Evolutionary conservation across 2,888 invertebrate genomes (phyloP), one percentile per base, ranked within the genome.

Genomic region (Odontocolon sp.): DNA sequence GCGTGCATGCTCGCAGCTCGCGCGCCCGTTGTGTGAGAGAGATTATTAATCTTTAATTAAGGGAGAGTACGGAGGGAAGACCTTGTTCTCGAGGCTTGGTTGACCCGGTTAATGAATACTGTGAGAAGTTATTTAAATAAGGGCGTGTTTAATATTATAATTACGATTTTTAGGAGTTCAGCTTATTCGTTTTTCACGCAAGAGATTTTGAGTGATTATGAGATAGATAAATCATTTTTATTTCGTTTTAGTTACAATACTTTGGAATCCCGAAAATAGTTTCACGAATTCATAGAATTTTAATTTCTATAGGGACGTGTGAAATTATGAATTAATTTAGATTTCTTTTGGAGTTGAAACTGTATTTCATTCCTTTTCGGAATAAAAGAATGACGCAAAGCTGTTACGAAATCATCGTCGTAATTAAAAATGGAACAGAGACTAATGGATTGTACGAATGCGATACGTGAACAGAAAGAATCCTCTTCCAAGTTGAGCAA

Each of bases 31-130:
- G 26, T 38, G 23, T 28, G 45, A 45, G 33, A 56, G 36, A 23
- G 33, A 56, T 56, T 42, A 45, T 67, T 56, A 56, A 67, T 67
- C 33, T 56, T 56, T 67, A 67, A 56, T 67, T 56, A 56, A 45
- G 36, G 45, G 23, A 33, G 6, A 11, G 6, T 56, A 33, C 18
- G 38, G 23, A 38, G 16, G 5, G 21, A 23, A 6, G 14, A 11
- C 5, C 18, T 11, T 36, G 3, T 21, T 4, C n/a, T 18, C 31
- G 21, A 16, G 16, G 6, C 36, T 31, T 38, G 36, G 6, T 31
- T 63, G 50, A 63, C 50, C 63, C 21, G 33, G 36, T 50, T 63
- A 50, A 50, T 9, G 14, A 63, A 36, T 50, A 21, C 50, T 36
- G 36, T 23, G 50, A 54, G 9, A 4, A 8, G 8, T 40, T 26